Evolutionary conservation across 2,888 invertebrate species (phyloP).

Genomic region (Aleiodes leptofemur): DNA sequence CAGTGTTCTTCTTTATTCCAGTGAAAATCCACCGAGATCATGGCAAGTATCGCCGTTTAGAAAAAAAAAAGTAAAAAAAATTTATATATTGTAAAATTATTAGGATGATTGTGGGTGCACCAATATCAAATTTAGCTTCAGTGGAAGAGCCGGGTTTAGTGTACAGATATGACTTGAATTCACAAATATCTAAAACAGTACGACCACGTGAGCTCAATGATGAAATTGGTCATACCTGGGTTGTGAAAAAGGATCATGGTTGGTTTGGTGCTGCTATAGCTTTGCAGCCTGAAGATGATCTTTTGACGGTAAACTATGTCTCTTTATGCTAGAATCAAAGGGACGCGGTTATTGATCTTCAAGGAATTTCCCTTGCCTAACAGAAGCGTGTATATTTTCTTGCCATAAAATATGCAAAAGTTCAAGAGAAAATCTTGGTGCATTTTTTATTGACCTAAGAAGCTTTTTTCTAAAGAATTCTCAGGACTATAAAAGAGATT

Average conservation of each 20-base stretch:
- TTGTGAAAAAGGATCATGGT: slow-evolving; percentile 72
- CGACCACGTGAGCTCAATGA: slow-evolving; percentile 49
- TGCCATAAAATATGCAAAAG: too few relatives aligned
- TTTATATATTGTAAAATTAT: slow-evolving; percentile 27
- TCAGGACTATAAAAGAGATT: too few relatives aligned
- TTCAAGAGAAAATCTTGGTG: too few relatives aligned
- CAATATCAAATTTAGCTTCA: slow-evolving; percentile 76
- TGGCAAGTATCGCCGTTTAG: slow-evolving; percentile 12
- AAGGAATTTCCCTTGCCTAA: too few relatives aligned
- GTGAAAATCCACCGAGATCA: slow-evolving; percentile 9
- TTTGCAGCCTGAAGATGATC: slow-evolving; percentile 72
- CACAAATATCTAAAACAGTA: slow-evolving; percentile 50
- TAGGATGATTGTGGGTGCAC: slow-evolving; percentile 78
- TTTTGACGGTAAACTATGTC: slow-evolving; percentile 58
- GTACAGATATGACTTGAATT: slow-evolving; percentile 74
- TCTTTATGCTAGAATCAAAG: slow-evolving; percentile 2
- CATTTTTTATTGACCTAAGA: too few relatives aligned
- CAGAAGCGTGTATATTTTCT: too few relatives aligned
- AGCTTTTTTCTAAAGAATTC: too few relatives aligned
- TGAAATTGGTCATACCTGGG: slow-evolving; percentile 46
- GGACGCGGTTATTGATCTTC: not conserved
- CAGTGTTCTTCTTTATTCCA: slow-evolving; percentile 56
- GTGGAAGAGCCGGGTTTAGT: slow-evolving; percentile 77
- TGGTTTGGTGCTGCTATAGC: slow-evolving; percentile 78
- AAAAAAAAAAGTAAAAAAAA: not conserved